Evolutionary conservation across 2,888 invertebrate species (phyloP), one percentile per base, ranked within the genome.

Genomic region (Congeria kusceri): DNA sequence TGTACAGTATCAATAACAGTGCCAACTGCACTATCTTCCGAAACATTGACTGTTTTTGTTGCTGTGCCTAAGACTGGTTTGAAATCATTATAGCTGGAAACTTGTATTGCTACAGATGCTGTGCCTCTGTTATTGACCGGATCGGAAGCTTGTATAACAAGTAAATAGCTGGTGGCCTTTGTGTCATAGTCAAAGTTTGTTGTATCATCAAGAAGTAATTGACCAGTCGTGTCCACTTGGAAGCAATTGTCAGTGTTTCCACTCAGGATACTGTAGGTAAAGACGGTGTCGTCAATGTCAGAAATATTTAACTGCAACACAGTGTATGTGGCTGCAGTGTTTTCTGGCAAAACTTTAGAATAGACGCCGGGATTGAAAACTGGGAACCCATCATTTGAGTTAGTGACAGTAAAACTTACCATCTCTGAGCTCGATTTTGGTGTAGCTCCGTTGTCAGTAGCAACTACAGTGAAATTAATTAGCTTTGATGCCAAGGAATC

Each of bases 351-450:
- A 93, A 97, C 97, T 90, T 96, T 96, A 85, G 96, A 96, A 94
- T 98, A 98, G 83, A 97, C 97, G 95, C 97, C 96, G 1, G 97
- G 97, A 93, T 97, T 98, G 93, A 98, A 98, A 76, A 97, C 95
- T 2, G 98, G 98, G 1, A 97, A 96, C 93, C 98, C 98, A 94
- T 98, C 98, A 93, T 98, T 98, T 83, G 97, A 95, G 93, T 99
- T 98, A 82, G 97, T 95, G 29, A 98, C 97, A 94, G 98, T 98
- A 93, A 98, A 97, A 94, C 98, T 98, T 66, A 98, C 97, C 0
- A 98, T 98, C 29, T 78, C 69, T 53, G 72, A 67, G 57, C 56
- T 64, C 68, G 63, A 76, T 15, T 58, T 59, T 29, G 75, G 63
- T 1, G 84, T 81, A 15, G 81, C 63, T 15, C 72, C 75, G 39